Evolutionary conservation across 1,140 invertebrate genomes (phyloP), one percentile per base, ranked within the genome.

Genomic region (Metopolophium dirhodum): DNA sequence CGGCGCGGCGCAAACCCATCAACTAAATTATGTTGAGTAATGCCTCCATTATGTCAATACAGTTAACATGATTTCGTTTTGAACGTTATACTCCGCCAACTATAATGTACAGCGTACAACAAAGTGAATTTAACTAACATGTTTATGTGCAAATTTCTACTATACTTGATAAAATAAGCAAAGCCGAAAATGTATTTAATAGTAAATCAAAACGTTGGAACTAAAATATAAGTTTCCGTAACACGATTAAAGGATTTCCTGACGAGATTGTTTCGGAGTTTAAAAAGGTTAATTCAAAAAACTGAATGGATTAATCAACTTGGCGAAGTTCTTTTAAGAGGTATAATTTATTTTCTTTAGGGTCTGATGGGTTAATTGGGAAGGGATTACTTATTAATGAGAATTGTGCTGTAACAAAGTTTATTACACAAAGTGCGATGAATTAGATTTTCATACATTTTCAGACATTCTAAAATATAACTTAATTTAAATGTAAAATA

Each of bases 221-320:
- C 89, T 90, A 90, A 90, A 90, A 90, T 61, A 90, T 61, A 90
- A 90, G 89, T 90, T 68, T 61, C 23, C 57, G 54, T 68, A 90
- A 90, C 89, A 45, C 54, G 89, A 90, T 90, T 90, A 90, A 90
- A 90, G 89, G 57, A 90, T 90, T 90, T 90, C n/a, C 89, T 7
- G 57, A 68, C 89, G 57, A 90, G n/a, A 90, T 90, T 61, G 89
- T 89, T 89, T 89, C 87, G 51, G 49, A 90, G 89, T 90, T 90
- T 90, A 90, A 90, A 90, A 90, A 90, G 89, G 89, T 90, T 90
- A 90, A 90, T 90, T 90, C 89, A 90, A 90, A 90, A 88, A 90
- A 90, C 37, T 45, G 88, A 90, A 90, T 30, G 88, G 54, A 90
- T 90, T 90, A 90, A 90, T 90, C 89, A 68, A 90, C 54, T 68